A percentile compares a stretch with the other conserved stretches of the same genome.
Evolutionary conservation across 2,797 vertebrate species (phyloP).

Genomic region (Brachymystax lenok): DNA sequence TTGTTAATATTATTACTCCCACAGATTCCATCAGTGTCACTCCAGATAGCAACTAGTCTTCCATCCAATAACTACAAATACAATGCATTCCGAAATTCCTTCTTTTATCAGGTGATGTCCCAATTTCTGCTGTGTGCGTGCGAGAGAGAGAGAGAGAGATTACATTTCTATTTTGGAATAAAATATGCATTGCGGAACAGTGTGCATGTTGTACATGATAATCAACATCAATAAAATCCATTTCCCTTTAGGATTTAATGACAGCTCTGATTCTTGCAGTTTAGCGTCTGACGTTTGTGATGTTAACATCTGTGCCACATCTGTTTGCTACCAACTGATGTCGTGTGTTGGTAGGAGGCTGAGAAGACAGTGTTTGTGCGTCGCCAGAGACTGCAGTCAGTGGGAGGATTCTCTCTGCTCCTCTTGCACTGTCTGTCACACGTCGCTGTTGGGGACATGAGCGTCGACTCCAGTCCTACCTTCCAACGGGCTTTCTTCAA

Average conservation of each 20-base stretch:
- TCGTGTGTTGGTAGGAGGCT: slow-evolving; percentile 66
- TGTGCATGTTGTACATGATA: too few relatives aligned
- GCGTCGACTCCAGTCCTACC: slow-evolving; percentile 68
- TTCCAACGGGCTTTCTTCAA: slow-evolving; percentile 84
- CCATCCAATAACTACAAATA: slow-evolving; percentile 72
- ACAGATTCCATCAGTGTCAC: slow-evolving; percentile 78
- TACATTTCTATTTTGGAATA: too few relatives aligned
- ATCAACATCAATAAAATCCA: too few relatives aligned
- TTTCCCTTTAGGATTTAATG: background rate
- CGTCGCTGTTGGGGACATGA: slow-evolving; percentile 69
- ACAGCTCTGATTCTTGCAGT: background rate
- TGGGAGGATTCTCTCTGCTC: slow-evolving; percentile 82
- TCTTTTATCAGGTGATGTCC: slow-evolving; percentile 87
- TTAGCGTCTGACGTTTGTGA: background rate
- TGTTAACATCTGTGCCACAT: background rate
- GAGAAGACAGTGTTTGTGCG: slow-evolving; percentile 78
- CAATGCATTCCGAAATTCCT: slow-evolving; percentile 84
- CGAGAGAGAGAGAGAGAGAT: background rate
- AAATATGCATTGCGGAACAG: too few relatives aligned
- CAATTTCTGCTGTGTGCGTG: background rate
- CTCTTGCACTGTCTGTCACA: slow-evolving; percentile 85
- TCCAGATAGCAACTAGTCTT: slow-evolving; percentile 80
- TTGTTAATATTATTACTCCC: background rate
- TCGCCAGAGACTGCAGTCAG: slow-evolving; percentile 78
- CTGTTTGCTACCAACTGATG: background rate